These are phyloP conservation scores for Pachypsylla venusta DNA, from an alignment of 1,140 invertebrate genomes.

Conservation along the genomic window DNA sequence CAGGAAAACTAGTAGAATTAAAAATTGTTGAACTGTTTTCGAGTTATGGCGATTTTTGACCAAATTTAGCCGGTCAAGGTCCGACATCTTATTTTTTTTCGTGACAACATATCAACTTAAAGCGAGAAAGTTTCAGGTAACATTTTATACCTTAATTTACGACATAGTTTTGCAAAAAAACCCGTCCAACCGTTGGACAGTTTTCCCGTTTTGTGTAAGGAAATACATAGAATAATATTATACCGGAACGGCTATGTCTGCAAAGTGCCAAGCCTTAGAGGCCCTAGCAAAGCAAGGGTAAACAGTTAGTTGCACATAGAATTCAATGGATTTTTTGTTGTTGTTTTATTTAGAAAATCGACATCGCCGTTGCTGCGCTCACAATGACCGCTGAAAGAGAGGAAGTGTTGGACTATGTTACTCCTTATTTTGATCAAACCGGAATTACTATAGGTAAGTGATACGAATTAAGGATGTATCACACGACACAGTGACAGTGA, in stretches of 20 bases:
- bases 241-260: not conserved
- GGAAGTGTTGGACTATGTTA: conserved; percentile 83
- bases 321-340: conserved; percentile 16
- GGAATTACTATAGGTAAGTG: conserved; percentile 64
- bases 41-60: too few species aligned
- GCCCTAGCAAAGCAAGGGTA: not conserved
- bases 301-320: conserved; percentile 13
- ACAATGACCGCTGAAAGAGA: conserved; percentile 88
- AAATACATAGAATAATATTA: not conserved
- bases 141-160: too few species aligned
- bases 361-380: conserved; percentile 67
- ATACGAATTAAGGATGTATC: not conserved
- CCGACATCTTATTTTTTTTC: too few species aligned
- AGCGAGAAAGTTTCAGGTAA: too few species aligned
- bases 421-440: conserved; percentile 79
- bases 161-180: too few species aligned
- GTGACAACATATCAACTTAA: too few species aligned
- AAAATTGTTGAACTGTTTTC: too few species aligned
- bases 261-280: not conserved
- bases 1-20: too few species aligned
- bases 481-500: too few species aligned
- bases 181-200: not conserved
- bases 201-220: not conserved
- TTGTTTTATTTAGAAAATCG: conserved; percentile 65
- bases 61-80: too few species aligned